Evolutionary conservation across 2,113 vertebrate genomes (phyloP), one percentile per base, ranked within the genome.

Genomic region (Phrynocephalus versicolor): DNA sequence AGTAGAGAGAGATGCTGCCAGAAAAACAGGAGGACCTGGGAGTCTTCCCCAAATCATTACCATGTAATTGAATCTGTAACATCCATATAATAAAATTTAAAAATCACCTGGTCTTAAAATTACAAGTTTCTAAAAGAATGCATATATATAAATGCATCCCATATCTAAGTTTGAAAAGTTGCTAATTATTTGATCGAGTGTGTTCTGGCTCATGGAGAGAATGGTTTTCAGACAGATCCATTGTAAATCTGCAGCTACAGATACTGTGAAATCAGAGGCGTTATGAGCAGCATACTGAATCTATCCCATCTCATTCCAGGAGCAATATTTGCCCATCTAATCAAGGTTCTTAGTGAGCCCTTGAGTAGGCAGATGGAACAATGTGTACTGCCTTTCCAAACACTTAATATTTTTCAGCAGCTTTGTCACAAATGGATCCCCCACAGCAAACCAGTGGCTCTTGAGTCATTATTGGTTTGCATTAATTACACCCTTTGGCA

Each of bases 401-500:
- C n/a, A 62, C 88, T 72, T 82, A 33, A 67, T 2, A 0, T 0
- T 57, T 72, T 79, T 80, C 71, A 72, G 14, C 0, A 25, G 81
- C 69, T 27, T 64, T 6, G n/a, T 85, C 75, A 41, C 15, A 79
- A 51, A 79, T 72, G 60, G 35, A 35, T 81, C 79, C 62, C 16
- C 4, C 67, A 86, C 88, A 60, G 69, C 82, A 87, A 81, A 86
- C 65, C 23, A 1, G n/a, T 2, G 33, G 39, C 71, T 81, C 23
- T 64, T 51, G 45, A 51, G 45, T 51, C 41, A 16, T 81, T 83
- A 74, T 87, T 30, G 58, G 80, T 1, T 1, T 85, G 88, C 85
- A 82, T 87, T 84, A 90, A 88, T 79, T 84, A 86, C 39, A 71
- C 82, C 82, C 8, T 21, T 69, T 91, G 87, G 86, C 88, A 80